These are phyloP conservation scores for Melipona quadrifasciata DNA, from an alignment of 1,140 invertebrate species.

Conservation along the genomic window DNA sequence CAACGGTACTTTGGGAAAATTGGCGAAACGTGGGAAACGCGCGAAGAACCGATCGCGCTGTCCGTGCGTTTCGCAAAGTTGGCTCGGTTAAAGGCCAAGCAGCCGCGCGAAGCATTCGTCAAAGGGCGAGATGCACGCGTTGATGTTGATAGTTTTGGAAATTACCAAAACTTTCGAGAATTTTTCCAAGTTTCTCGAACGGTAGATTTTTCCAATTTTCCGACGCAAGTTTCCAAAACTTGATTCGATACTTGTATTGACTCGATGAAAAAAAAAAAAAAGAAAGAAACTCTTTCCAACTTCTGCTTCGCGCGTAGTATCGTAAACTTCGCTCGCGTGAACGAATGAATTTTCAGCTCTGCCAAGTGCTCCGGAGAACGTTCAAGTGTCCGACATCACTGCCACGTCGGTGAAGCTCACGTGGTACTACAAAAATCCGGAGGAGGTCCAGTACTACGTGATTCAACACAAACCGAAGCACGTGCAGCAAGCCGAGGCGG, in stretches of 20 bases:
- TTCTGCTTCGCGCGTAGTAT: no score
- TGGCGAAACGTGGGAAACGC: not conserved
- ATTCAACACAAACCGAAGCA: conserved; percentile 97
- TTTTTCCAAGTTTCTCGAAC: no score
- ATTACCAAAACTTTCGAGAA: no score
- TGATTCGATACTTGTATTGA: no score
- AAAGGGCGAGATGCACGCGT: no score
- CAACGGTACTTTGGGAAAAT: not conserved
- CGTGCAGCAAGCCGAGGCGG: conserved; percentile 89
- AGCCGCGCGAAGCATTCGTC: not conserved
- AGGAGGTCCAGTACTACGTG: conserved; percentile 95
- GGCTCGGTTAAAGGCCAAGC: not conserved
- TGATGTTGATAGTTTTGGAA: no score
- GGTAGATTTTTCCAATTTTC: no score
- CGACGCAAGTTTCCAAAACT: no score
- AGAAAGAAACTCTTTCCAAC: no score
- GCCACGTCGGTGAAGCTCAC: conserved; percentile 94
- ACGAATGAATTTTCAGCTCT: conserved; percentile 85
- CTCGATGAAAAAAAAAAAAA: no score
- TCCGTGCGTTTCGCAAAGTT: no score
- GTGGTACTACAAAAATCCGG: conserved; percentile 93
- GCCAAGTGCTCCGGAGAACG: conserved; percentile 93
- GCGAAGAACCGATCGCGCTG: not conserved
- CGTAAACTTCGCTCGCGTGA: not conserved
- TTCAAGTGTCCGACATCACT: conserved; percentile 95